phyloP scores from a whole-genome alignment of 2,113 vertebrate genomes.

The Felis chaus region DNA sequence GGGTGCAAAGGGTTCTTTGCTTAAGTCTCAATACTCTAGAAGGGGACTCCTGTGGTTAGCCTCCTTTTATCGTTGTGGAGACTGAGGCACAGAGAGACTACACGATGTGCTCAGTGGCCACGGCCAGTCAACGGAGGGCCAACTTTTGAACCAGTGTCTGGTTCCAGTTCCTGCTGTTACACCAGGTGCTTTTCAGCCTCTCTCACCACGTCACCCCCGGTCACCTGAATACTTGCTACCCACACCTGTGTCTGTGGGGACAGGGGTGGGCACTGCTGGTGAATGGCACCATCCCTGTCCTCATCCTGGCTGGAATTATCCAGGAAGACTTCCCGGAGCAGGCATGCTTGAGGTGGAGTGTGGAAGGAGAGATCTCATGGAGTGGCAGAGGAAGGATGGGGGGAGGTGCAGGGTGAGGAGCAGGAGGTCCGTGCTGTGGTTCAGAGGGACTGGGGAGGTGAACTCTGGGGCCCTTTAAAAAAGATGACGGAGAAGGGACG shows the following conservation, averaged over 20 bases:
- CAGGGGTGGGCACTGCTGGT: not conserved
- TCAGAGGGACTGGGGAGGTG: not conserved
- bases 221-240: not conserved
- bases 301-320: not conserved
- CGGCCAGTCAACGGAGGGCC: not conserved
- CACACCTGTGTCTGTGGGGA: rapidly evolving
- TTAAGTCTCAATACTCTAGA: rapidly evolving
- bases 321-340: not conserved
- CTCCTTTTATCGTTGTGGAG: not conserved
- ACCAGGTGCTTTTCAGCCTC: rapidly evolving
- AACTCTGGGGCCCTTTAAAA: not conserved
- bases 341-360: not conserved
- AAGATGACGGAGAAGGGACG: rapidly evolving
- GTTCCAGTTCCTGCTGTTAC: not conserved
- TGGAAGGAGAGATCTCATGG: not conserved
- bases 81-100: not conserved
- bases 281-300: not conserved
- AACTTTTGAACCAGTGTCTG: not conserved
- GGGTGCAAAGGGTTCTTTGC: not conserved
- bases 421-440: not conserved
- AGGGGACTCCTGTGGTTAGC: rapidly evolving
- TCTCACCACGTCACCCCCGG: no score
- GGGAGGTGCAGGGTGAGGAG: rapidly evolving
- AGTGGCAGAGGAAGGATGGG: not conserved
- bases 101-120: rapidly evolving